Base-by-base conservation (phyloP, 92 coral and sea anemone species). In the Epizoanthus fatuus region DNA sequence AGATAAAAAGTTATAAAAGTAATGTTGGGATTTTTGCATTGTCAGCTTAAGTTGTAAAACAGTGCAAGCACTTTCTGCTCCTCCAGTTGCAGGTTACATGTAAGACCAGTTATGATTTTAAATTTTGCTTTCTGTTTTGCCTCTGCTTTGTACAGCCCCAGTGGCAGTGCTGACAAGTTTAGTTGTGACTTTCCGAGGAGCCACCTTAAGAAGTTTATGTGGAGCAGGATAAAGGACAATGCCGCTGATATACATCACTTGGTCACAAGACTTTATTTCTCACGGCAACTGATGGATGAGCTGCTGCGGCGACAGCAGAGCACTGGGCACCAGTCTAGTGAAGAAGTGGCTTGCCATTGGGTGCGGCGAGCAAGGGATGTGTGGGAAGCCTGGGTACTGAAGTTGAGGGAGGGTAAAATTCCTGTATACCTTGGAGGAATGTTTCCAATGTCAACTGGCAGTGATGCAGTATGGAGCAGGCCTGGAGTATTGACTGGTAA, bases 341-440 rank as follows among this genome's bases (percentile, higher is more conserved):
- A 85, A 32, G 89, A 91, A 42, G 72, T 77, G 49, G 98, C 98
- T 45, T 94, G 98, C 69, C 22, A 80, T 49, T 94, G 98, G 98
- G 59, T 94, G n/a, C 86, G 75, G 76, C 80, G 70, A 69, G 79
- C 71, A n/a, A 84, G 91, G 69, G 93, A 90, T 65, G 74, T 81
- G 6, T 94, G 98, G 98, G 69, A 79, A 80, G 37, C 91, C 67
- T 94, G 98, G 98, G 65, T 94, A 13, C 95, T 94, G 19, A 7
- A 80, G 73, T 37, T 72, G 20, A 79, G 54, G 55, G 52, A 68
- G 52, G 91, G 90, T 4, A 94, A 92, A 47, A 75, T 75, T 1
- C 98, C 95, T 35, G 95, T 94, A 56, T 92, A 89, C 72, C 87
- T 94, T 47, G 98, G 98, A 40, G 98, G 98, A n/a, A 92, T 94